phyloP scores from a whole-genome alignment of 2,113 vertebrate genomes.

The Crotalus tigris region DNA sequence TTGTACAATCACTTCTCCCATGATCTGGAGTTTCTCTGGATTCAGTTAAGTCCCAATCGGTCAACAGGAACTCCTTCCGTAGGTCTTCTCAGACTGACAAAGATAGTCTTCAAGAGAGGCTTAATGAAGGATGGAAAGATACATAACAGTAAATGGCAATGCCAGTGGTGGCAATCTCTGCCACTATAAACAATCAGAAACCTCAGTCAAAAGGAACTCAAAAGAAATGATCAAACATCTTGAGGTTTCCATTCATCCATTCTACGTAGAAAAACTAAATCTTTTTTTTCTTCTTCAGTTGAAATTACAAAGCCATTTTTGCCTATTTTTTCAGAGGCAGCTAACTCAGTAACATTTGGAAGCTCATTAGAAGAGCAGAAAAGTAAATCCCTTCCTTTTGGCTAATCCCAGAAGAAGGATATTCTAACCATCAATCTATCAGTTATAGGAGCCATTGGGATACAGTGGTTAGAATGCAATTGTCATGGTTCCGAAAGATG shows the following conservation, averaged over 20 bases:
- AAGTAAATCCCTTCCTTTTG: background rate
- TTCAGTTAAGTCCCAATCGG: background rate
- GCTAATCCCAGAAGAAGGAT: no score
- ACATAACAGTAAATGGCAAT: background rate
- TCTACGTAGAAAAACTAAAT: background rate
- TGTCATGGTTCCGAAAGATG: no score
- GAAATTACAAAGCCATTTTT: background rate
- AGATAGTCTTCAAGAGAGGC: background rate
- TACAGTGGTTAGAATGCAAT: no score
- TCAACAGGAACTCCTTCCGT: background rate
- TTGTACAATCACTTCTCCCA: background rate
- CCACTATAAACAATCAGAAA: background rate
- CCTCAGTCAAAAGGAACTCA: background rate
- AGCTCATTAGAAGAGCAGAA: background rate
- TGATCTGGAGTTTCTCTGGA: background rate
- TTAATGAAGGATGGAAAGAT: background rate
- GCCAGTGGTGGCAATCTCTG: background rate
- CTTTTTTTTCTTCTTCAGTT: background rate
- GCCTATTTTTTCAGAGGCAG: background rate
- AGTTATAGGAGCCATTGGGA: no score
- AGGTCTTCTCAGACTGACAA: background rate
- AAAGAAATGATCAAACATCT: background rate
- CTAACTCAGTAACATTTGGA: background rate
- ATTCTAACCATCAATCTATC: no score
- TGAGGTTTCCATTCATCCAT: no score